Evolutionary conservation across 2,888 invertebrate species (phyloP), one percentile per base, ranked within the genome.

Genomic region (Lasius platythorax): DNA sequence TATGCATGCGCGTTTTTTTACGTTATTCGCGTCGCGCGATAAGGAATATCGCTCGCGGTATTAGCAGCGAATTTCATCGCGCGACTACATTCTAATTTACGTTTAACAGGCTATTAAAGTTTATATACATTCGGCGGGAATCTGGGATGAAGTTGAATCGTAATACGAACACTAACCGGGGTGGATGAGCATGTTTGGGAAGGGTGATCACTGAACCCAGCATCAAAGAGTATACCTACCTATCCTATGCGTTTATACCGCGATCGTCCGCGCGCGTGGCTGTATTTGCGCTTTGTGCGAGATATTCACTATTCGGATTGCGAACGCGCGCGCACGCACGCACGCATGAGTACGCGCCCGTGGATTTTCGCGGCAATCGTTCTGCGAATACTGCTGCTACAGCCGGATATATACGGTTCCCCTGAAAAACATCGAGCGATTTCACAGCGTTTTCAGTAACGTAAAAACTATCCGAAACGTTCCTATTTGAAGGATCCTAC

Each of bases 51-150:
- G 61, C 79, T 81, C 74, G 37, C 50, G 68, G 30, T 66, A 68
- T 33, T 76, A 50, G 68, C 74, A 46, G 30, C 18, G 37, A 61
- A 73, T 81, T 81, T 81, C 74, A 81, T 61, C 74, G 43, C 58
- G 75, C 37, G 74, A 23, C 74, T 73, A 79, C 79, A 46, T 73
- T 79, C 79, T 81, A 81, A 81, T 81, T 81, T 74, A 81, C 75
- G 74, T 81, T 81, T 81, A 81, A 81, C 61, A 81, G 79, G 74
- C 79, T 81, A 81, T 81, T 81, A 81, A 81, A 81, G 79, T 81
- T 81, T 81, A 81, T 81, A 81, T 61, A 74, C 74, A 81, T 81
- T 73, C 79, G 58, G 33, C 28, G 61, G 61, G 79, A 81, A 81
- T 73, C 61, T 63, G 74, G 61, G 61, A 30, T 74, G 46, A 61